Evolutionary conservation across 23 tunicate genomes (phyloP).

Genomic region (Trididemnum clinides): DNA sequence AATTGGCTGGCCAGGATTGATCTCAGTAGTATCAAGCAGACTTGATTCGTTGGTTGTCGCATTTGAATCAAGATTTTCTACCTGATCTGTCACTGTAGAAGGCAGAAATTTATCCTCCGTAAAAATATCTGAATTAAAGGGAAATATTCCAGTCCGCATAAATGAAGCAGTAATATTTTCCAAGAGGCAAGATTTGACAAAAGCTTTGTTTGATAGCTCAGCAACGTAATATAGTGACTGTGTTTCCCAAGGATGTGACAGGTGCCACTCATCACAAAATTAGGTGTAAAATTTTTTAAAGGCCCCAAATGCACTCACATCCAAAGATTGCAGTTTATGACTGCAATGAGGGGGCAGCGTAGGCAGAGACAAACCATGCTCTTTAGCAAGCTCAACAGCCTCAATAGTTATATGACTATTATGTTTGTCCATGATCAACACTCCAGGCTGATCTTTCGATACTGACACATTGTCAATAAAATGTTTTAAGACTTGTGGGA

Average conservation of each 20-base stretch:
- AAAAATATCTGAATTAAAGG: conserved; percentile 23
- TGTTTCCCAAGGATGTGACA: conserved; percentile 4
- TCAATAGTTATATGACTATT: conserved; percentile 29
- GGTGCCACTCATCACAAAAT: conserved; percentile 9
- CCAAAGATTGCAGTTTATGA: conserved; percentile 49
- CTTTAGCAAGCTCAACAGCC: conserved; percentile 1
- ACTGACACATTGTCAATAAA: conserved; percentile 33
- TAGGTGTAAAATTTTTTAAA: conserved; percentile 34
- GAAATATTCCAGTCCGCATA: conserved; percentile 26
- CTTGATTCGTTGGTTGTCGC: no score
- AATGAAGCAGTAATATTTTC: conserved; percentile 33
- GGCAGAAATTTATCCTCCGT: conserved; percentile 30
- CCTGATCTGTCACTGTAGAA: conserved; percentile 33
- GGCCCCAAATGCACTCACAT: conserved; percentile 49
- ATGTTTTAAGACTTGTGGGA: conserved; percentile 21
- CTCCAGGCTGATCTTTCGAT: conserved; percentile 25
- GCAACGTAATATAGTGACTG: conserved; percentile 43
- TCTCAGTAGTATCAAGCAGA: no score
- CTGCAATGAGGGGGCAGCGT: conserved; percentile 63
- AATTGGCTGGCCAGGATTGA: no score
- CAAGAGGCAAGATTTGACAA: conserved; percentile 15
- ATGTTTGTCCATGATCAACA: conserved; percentile 38
- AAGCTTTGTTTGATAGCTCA: conserved; percentile 3
- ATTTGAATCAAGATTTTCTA: no score
- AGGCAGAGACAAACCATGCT: conserved; percentile 33